Conservation (phyloP, 2,113 vertebrate genomes). For the Gopherus evgoodei region DNA sequence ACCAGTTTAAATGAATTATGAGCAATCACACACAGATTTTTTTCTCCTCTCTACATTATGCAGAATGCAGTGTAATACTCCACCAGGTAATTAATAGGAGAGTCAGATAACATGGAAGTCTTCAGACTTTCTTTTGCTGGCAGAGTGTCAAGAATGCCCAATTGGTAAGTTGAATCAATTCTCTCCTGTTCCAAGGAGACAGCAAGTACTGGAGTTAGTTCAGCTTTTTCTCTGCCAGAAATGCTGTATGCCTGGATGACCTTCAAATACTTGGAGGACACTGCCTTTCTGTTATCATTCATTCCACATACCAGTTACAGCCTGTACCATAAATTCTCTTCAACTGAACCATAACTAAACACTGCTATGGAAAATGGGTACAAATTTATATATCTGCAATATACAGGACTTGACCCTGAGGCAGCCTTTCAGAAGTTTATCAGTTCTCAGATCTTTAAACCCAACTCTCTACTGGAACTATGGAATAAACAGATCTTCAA, state of each 20-base stretch:
- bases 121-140: not conserved
- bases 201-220: not conserved
- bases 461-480: not conserved
- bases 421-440: not conserved
- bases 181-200: not conserved
- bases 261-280: conserved; percentile 61
- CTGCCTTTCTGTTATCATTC: conserved; percentile 43
- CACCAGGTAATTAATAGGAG: not conserved
- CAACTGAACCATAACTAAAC: conserved; percentile 37
- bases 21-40: not conserved
- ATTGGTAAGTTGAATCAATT: not conserved
- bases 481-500: not conserved
- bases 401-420: not conserved
- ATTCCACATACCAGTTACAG: conserved; percentile 54
- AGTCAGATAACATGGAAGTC: not conserved
- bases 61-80: not conserved
- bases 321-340: conserved; percentile 60
- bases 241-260: conserved; percentile 49
- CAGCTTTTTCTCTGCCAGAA: conserved; percentile 26
- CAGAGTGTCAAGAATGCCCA: not conserved
- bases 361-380: not conserved
- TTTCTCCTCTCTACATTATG: not conserved
- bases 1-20: not conserved
- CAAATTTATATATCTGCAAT: not conserved
- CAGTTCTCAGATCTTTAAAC: not conserved